Percentiles rank a stretch among this genome's conserved stretches.
Evolutionary conservation across 2,888 invertebrate genomes (phyloP).

Genomic region (Sarcophaga variegata): DNA sequence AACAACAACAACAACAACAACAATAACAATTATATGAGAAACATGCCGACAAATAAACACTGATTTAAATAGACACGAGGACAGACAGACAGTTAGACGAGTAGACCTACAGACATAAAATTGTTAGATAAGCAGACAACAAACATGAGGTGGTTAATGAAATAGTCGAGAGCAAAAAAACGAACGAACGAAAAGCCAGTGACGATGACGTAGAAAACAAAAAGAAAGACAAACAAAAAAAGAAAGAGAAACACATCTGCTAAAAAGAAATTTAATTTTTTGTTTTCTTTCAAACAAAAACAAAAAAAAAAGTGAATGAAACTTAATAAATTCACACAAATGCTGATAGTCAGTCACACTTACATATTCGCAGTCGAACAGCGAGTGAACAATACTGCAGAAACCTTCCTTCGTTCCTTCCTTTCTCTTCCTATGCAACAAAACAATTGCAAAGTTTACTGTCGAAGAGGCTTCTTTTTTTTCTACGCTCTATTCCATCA

Average conservation of each 20-base stretch:
- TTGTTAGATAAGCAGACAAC: constrained; percentile 54
- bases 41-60: constrained; percentile 65
- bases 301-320: constrained; percentile 19
- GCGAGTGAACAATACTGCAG: constrained; percentile 26
- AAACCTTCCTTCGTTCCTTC: not conserved
- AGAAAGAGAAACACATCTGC: constrained; percentile 60
- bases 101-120: constrained; percentile 34
- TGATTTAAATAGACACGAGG: constrained; percentile 46
- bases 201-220: not conserved
- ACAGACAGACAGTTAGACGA: constrained; percentile 44
- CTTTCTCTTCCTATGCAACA: not conserved
- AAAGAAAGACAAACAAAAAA: not conserved
- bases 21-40: constrained; percentile 38
- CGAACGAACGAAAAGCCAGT: not conserved
- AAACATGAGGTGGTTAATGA: constrained; percentile 56
- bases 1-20: constrained; percentile 30
- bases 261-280: constrained; percentile 51
- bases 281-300: constrained; percentile 20
- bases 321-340: constrained; percentile 48
- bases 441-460: constrained; percentile 59
- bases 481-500: constrained; percentile 64
- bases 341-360: constrained; percentile 11
- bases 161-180: constrained; percentile 2
- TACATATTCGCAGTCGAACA: not conserved
- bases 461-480: constrained; percentile 18